Percentiles rank a stretch among this genome's conserved stretches.
phyloP scores from a whole-genome alignment of 2,797 vertebrate genomes.

The Coreius guichenoti region DNA sequence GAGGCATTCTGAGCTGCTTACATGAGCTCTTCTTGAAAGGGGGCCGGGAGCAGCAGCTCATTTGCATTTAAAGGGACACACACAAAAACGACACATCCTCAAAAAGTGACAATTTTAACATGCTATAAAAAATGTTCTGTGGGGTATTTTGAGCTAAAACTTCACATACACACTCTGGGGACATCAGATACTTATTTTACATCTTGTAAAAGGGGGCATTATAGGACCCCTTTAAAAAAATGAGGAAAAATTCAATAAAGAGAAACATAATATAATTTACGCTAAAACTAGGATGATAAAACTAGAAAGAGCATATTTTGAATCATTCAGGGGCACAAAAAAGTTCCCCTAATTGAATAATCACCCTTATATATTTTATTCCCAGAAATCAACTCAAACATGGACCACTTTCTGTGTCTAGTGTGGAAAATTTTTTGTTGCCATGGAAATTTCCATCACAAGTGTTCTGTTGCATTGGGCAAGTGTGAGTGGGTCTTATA shows the following conservation, averaged over 20 bases:
- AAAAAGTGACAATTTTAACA: too few species aligned
- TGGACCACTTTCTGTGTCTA: neutral
- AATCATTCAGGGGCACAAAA: neutral
- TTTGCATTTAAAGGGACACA: too few species aligned
- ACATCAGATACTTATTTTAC: too few species aligned
- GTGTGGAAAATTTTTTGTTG: constrained; percentile 73
- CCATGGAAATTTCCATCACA: constrained; percentile 78
- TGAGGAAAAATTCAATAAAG: neutral
- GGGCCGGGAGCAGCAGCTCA: too few species aligned
- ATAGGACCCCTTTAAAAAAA: neutral
- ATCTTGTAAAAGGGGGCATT: too few species aligned
- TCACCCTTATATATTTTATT: neutral
- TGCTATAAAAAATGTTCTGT: too few species aligned
- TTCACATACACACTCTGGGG: too few species aligned
- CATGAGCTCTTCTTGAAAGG: too few species aligned
- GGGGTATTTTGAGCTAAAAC: too few species aligned
- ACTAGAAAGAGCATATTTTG: neutral
- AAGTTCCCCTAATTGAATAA: neutral
- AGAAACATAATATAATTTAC: neutral
- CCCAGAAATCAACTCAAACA: neutral
- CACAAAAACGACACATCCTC: too few species aligned
- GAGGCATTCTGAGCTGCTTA: too few species aligned
- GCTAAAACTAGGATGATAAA: neutral
- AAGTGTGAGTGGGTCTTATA: constrained; percentile 65
- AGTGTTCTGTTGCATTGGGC: constrained; percentile 60